Evolutionary conservation across 2,113 vertebrate species (phyloP).

Genomic region (Aphyosemion australe): DNA sequence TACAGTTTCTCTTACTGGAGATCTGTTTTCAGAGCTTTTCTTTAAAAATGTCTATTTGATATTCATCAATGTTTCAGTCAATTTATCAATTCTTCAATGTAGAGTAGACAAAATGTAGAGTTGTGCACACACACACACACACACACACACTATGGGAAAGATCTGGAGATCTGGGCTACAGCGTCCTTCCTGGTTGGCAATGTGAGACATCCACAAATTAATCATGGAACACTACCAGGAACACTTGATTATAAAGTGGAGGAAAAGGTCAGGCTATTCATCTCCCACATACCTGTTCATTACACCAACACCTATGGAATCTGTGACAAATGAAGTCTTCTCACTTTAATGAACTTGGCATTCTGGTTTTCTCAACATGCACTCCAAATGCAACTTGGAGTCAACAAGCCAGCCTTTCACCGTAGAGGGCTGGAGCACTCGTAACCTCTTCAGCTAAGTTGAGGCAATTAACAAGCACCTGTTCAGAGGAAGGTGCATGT

Average conservation of each 20-base stretch:
- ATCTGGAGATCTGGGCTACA: constrained; percentile 6
- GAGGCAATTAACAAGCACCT: constrained; percentile 55
- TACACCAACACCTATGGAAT: constrained; percentile 66
- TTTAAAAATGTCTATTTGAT: no score
- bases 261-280: constrained; percentile 70
- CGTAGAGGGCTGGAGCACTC: constrained; percentile 47
- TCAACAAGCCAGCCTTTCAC: constrained; percentile 67
- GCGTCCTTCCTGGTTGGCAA: constrained; percentile 3
- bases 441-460: constrained; percentile 61
- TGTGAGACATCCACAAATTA: constrained; percentile 51
- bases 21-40: no score
- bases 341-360: constrained; percentile 75
- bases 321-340: constrained; percentile 76
- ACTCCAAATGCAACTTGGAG: constrained; percentile 53
- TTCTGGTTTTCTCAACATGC: constrained; percentile 60
- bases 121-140: background rate
- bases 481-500: constrained; percentile 21
- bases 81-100: no score
- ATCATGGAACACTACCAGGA: constrained; percentile 44
- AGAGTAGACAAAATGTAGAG: no score
- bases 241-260: constrained; percentile 67
- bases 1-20: no score
- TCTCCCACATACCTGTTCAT: constrained; percentile 72
- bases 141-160: background rate
- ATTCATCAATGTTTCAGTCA: background rate